Evolutionary conservation across 2,113 vertebrate genomes (phyloP), one percentile per base, ranked within the genome.

Genomic region (Erythrocercus mccallii): DNA sequence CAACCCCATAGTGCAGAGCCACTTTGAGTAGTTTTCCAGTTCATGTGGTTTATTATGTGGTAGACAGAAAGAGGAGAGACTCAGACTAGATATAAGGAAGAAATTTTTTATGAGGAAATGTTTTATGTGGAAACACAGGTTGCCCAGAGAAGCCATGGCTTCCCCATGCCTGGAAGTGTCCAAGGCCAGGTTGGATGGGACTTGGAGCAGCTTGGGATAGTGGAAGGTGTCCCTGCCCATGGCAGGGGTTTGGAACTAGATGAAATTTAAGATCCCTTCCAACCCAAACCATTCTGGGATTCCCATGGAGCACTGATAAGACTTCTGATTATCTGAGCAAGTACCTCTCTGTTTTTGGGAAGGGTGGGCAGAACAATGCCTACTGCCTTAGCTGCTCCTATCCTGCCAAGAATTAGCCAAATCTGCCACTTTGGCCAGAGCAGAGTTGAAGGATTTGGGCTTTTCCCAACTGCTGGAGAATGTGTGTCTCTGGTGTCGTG

Each of bases 121-220:
- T 47, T 89, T 62, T n/a, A 24, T 47, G 31, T 28, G 57, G 35
- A 64, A 61, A 58, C 27, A 33, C 31, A 66, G 45, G 65, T 48
- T 92, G 20, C 62, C 30, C 23, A 11, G 44, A 72, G 69, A 44
- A 35, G 28, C 54, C 1, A 7, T 24, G 11, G n/a, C 18, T 64
- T n/a, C 11, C 14, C 27, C 35, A 61, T 73, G 56, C 11, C 23
- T 81, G 79, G 8, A 37, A 51, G 35, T 6, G 5, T 16, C 48
- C 58, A 30, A 40, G 38, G n/a, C 11, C 19, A 15, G 16, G 30
- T 12, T 77, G 54, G 28, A 20, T 0, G 0, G n/a, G n/a, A 6
- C 47, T 90, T 25, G 22, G 58, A 77, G 58, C 42, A 68, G 0
- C 28, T 17, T 37, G 44, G 2, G 12, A 4, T 18, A 3, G 24